Percentiles rank a stretch among this genome's conserved stretches.
phyloP scores from a whole-genome alignment of 1,140 invertebrate genomes.

The Frieseomelitta varia region DNA sequence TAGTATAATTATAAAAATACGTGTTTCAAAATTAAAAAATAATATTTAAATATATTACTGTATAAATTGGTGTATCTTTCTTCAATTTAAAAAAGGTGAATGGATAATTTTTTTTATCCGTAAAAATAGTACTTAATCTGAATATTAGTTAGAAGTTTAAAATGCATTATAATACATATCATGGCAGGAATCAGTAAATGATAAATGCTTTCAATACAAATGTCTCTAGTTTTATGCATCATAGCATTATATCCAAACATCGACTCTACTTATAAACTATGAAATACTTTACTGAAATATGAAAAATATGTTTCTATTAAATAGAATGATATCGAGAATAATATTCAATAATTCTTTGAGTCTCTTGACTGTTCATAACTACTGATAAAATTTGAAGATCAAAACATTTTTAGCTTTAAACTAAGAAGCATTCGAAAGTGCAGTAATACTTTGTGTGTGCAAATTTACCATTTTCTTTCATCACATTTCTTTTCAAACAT shows the following conservation, averaged over 20 bases:
- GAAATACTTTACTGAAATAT: conserved; percentile 26
- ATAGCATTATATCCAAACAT: not conserved
- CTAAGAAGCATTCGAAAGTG: conserved; percentile 26
- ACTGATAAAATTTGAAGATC: conserved; percentile 7
- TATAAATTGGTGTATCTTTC: conserved; percentile 4
- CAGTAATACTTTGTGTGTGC: conserved; percentile 23
- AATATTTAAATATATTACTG: not conserved
- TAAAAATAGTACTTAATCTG: conserved; percentile 6
- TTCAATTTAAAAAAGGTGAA: not conserved
- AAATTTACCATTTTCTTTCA: not conserved
- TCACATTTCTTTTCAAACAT: not conserved
- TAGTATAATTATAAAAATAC: not conserved
- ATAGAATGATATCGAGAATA: conserved; percentile 10
- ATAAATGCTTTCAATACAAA: conserved; percentile 1
- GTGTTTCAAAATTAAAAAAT: not conserved
- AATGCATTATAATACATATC: conserved; percentile 25
- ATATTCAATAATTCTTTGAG: not conserved
- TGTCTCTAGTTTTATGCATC: not conserved
- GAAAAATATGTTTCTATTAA: conserved; percentile 20
- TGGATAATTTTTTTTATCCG: not conserved
- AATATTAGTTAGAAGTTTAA: not conserved
- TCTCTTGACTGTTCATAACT: not conserved
- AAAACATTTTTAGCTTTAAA: not conserved
- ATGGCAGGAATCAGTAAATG: conserved; percentile 13
- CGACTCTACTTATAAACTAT: not conserved